phyloP scores from a whole-genome alignment of 2,888 invertebrate species.

The Erebia epiphron region DNA sequence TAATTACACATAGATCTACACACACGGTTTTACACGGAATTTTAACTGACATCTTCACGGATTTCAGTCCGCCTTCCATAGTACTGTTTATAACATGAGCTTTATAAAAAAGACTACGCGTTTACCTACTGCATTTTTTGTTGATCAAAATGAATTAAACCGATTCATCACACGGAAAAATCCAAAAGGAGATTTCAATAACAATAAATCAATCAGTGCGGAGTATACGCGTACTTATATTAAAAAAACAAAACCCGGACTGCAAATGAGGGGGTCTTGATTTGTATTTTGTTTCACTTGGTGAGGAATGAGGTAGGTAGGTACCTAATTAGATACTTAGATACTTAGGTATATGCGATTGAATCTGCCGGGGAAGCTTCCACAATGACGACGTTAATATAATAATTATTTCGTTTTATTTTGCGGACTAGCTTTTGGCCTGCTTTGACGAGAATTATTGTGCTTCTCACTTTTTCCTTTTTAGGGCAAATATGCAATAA shows the following conservation, averaged over 20 bases:
- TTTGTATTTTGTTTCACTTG: constrained; percentile 28
- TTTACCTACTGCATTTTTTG: neutral
- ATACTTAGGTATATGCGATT: constrained; percentile 17
- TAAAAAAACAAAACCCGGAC: constrained; percentile 20
- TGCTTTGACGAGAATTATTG: neutral
- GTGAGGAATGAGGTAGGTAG: constrained; percentile 1
- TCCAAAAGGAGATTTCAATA: constrained; percentile 7
- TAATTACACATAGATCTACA: too few species aligned
- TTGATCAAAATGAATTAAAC: constrained; percentile 12
- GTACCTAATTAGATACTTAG: neutral
- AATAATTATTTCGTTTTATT: constrained; percentile 13
- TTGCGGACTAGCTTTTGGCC: neutral
- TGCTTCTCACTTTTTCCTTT: too few species aligned
- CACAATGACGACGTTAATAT: constrained; percentile 12
- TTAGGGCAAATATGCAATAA: too few species aligned
- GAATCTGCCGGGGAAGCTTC: constrained; percentile 10
- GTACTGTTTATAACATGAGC: neutral
- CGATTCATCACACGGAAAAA: constrained; percentile 9
- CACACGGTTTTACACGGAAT: too few species aligned
- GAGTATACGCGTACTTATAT: neutral
- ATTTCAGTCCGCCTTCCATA: neutral
- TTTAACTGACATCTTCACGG: too few species aligned
- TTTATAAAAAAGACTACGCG: neutral
- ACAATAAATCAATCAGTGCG: constrained; percentile 18
- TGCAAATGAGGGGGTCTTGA: constrained; percentile 11